These are phyloP conservation scores for Chauna torquata DNA, from an alignment of 2,113 vertebrate genomes.

Conservation along the genomic window DNA sequence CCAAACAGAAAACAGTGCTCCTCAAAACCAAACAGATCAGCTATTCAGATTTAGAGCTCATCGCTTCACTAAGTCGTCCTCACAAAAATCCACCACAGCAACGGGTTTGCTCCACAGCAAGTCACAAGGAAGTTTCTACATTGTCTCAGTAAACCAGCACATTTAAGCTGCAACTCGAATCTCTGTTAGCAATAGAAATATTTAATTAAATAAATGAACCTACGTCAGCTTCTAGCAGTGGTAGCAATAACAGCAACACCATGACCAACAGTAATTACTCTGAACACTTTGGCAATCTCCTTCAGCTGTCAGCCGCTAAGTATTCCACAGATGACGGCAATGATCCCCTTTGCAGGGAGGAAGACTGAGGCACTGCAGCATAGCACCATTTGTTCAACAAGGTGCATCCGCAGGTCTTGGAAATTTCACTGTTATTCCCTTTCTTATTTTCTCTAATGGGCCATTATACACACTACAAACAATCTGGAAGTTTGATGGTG, in stretches of 20 bases:
- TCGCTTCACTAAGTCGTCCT: not conserved
- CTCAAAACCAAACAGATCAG: not conserved
- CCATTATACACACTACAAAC: not conserved
- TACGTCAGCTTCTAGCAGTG: not conserved
- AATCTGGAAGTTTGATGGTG: not conserved
- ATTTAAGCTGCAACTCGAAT: not conserved
- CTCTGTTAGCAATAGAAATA: not conserved
- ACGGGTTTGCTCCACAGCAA: not conserved
- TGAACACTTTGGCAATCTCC: not conserved
- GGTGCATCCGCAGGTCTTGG: not conserved
- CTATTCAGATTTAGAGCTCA: not conserved
- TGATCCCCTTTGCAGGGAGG: not conserved
- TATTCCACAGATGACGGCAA: not conserved
- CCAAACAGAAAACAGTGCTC: not conserved
- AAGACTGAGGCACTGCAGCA: not conserved
- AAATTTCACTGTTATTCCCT: not conserved
- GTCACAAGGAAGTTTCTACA: not conserved
- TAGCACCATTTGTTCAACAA: not conserved
- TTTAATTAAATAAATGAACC: not conserved
- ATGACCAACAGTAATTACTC: not conserved
- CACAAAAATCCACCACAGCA: not conserved
- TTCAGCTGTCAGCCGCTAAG: not conserved
- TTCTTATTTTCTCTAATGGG: slow-evolving; percentile 4
- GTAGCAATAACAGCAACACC: not conserved
- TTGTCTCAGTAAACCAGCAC: not conserved